A percentile compares a stretch with the other conserved stretches of the same genome.
Conservation (phyloP, 2,888 invertebrate species). For the Xestoiulus laeticollis region DNA sequence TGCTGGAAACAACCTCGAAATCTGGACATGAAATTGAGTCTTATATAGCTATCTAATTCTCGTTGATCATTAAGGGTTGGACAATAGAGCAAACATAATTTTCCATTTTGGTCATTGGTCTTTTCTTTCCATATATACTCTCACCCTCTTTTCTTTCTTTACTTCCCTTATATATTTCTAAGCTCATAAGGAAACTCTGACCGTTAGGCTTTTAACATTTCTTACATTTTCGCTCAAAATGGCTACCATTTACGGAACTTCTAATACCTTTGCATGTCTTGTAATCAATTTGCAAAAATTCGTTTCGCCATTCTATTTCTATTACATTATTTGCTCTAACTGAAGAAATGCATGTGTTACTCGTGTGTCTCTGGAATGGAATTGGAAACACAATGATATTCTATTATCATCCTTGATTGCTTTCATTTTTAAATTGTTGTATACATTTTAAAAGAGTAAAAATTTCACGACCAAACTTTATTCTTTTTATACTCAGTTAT, state of each 20-base stretch:
- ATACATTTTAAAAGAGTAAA: no score
- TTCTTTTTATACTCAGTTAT: no score
- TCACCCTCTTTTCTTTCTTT: neutral
- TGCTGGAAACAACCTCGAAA: neutral
- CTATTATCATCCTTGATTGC: no score
- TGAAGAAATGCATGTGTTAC: neutral
- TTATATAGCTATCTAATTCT: conserved; percentile 28
- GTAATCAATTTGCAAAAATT: conserved; percentile 30
- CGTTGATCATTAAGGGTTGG: conserved; percentile 47
- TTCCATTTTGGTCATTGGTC: conserved; percentile 46
- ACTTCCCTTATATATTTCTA: conserved; percentile 27
- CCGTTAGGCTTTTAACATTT: neutral
- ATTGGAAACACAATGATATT: neutral
- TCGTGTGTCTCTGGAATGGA: conserved; percentile 15
- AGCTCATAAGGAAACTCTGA: neutral
- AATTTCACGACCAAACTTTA: no score
- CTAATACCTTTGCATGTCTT: neutral
- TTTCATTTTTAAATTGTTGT: no score
- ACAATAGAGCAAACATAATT: conserved; percentile 47
- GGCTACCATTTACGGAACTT: neutral
- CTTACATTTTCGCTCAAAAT: conserved; percentile 12
- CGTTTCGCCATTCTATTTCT: neutral
- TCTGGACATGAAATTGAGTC: conserved; percentile 46
- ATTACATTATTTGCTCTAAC: neutral
- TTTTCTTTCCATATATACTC: conserved; percentile 17